Evolutionary conservation across 2,113 vertebrate genomes (phyloP).

Genomic region (Petrocephalus zakoni): DNA sequence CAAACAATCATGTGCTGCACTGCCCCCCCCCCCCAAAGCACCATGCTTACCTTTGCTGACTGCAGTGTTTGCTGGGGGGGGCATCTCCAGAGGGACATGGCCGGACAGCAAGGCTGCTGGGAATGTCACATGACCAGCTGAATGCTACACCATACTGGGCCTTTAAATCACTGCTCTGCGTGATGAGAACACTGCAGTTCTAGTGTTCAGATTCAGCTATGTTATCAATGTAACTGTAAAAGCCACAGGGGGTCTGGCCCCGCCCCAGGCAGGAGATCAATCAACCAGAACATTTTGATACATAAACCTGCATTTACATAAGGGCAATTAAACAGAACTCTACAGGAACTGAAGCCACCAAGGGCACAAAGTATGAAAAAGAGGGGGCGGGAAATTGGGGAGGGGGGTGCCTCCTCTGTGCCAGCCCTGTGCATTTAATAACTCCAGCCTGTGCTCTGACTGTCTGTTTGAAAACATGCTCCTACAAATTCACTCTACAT

Average conservation of each 20-base stretch:
- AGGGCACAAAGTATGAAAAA: background rate
- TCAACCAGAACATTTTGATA: background rate
- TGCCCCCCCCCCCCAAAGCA: constrained; percentile 35
- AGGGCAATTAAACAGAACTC: background rate
- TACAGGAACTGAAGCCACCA: background rate
- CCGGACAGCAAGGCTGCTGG: background rate
- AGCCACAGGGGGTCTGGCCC: background rate
- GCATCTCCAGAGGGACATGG: constrained; percentile 11
- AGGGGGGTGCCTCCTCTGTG: background rate
- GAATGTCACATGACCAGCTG: background rate
- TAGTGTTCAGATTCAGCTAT: background rate
- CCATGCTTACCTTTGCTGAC: constrained; percentile 22
- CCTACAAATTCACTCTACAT: background rate
- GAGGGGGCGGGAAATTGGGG: background rate
- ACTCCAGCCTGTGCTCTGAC: background rate
- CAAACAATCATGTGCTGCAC: constrained; percentile 60
- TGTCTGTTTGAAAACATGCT: background rate
- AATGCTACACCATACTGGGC: background rate
- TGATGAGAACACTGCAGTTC: background rate
- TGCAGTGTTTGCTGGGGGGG: background rate
- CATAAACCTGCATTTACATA: background rate
- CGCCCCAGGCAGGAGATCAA: background rate
- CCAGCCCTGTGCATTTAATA: background rate
- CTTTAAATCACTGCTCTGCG: background rate
- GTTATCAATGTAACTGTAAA: background rate